A percentile compares a stretch with the other conserved stretches of the same genome.
Evolutionary conservation across 2,113 vertebrate species (phyloP).

Genomic region (Polypterus bichir): DNA sequence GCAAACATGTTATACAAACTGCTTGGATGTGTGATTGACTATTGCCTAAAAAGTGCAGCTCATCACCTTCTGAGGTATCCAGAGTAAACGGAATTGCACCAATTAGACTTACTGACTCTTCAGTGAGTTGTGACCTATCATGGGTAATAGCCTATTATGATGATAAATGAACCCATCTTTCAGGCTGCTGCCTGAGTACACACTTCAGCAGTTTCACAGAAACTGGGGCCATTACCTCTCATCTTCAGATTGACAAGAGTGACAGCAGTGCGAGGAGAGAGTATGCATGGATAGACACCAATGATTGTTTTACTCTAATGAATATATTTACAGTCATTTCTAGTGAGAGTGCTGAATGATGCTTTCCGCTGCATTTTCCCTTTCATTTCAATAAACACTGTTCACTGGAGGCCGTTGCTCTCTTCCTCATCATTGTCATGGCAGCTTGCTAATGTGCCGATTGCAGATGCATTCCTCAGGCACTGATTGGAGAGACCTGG

Average conservation of each 20-base stretch:
- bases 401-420: constrained; percentile 6
- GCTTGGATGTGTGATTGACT: constrained; percentile 47
- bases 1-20: constrained; percentile 38
- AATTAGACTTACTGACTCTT: constrained; percentile 63
- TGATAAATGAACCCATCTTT: constrained; percentile 75
- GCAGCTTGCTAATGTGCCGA: background rate
- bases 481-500: background rate
- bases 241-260: constrained; percentile 44
- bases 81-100: constrained; percentile 49
- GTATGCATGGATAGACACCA: constrained; percentile 43
- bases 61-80: constrained; percentile 42
- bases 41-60: constrained; percentile 43
- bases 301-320: constrained; percentile 50
- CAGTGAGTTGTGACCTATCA: constrained; percentile 65
- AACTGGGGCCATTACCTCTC: constrained; percentile 53
- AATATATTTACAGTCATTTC: constrained; percentile 46
- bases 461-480: background rate
- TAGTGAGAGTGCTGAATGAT: constrained; percentile 15
- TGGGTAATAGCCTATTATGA: constrained; percentile 70
- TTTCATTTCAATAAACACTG: constrained; percentile 18
- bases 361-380: constrained; percentile 12
- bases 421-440: background rate
- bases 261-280: constrained; percentile 31
- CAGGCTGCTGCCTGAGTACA: constrained; percentile 49
- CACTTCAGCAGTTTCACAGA: constrained; percentile 53